Percentiles rank a stretch among this genome's conserved stretches.
phyloP scores from a whole-genome alignment of 1,140 invertebrate species.

The Drosophila oshimai region DNA sequence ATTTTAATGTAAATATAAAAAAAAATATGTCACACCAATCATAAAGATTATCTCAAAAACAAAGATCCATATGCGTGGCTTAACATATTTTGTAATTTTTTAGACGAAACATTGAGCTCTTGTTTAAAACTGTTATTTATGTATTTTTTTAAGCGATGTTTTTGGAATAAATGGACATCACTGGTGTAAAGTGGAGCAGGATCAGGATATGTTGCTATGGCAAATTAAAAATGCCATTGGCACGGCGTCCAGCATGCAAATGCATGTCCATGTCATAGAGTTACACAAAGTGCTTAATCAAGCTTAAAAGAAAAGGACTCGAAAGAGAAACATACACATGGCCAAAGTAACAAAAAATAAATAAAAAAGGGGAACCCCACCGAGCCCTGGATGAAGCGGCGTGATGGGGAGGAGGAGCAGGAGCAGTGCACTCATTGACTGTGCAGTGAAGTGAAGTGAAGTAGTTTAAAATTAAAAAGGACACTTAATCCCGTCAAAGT shows the following conservation, averaged over 20 bases:
- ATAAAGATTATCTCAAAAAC: too few relatives aligned
- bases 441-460: conserved; percentile 73
- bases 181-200: conserved; percentile 1
- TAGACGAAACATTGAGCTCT: too few relatives aligned
- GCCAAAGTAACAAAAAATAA: conserved; percentile 16
- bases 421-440: conserved; percentile 49
- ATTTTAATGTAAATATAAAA: too few relatives aligned
- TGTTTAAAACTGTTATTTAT: too few relatives aligned
- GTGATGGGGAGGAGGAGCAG: neutral
- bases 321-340: conserved; percentile 47
- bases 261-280: conserved; percentile 72
- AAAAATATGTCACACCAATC: too few relatives aligned
- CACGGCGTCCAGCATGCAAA: conserved; percentile 36
- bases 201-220: conserved; percentile 32
- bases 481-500: conserved; percentile 75
- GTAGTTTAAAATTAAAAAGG: conserved; percentile 80
- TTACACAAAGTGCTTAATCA: conserved; percentile 81
- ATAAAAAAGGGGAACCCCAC: neutral
- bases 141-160: neutral
- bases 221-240: conserved; percentile 78
- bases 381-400: neutral
- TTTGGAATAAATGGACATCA: neutral
- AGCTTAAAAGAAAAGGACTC: conserved; percentile 76
- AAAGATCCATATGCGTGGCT: too few relatives aligned
- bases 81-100: too few relatives aligned